Conservation (phyloP, 92 coral and sea anemone species). For the Muricea muricata region DNA sequence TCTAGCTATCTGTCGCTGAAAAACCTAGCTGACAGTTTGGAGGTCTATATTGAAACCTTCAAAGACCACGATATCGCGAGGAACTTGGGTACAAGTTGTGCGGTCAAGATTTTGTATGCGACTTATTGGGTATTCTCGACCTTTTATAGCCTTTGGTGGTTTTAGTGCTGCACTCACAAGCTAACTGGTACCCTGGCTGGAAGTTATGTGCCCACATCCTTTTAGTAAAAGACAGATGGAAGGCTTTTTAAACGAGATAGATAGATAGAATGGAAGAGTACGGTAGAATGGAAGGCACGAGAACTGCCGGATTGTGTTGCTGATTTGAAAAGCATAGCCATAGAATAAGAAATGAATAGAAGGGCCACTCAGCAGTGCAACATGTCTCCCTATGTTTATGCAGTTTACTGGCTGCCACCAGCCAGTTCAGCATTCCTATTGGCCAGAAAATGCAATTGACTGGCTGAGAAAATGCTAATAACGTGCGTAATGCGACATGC, state of each 20-base stretch:
- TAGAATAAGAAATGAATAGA: background rate
- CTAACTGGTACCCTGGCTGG: background rate
- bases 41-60: conserved; percentile 7
- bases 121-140: conserved; percentile 1
- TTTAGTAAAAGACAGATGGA: background rate
- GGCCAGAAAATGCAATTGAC: too few relatives aligned
- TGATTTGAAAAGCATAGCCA: too few relatives aligned
- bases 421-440: too few relatives aligned
- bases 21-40: conserved; percentile 9
- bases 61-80: conserved; percentile 17
- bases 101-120: conserved; percentile 11
- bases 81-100: conserved; percentile 2
- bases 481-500: too few relatives aligned
- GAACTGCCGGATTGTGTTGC: background rate
- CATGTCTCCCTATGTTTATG: too few relatives aligned
- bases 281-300: background rate
- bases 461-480: too few relatives aligned
- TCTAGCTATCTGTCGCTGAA: conserved; percentile 12
- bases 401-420: too few relatives aligned
- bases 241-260: background rate
- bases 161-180: background rate
- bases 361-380: too few relatives aligned
- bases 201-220: conserved; percentile 11
- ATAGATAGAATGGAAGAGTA: background rate
- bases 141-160: conserved; percentile 18